Evolutionary conservation across 2,888 invertebrate species (phyloP), one percentile per base, ranked within the genome.

Genomic region (Nomada flava): DNA sequence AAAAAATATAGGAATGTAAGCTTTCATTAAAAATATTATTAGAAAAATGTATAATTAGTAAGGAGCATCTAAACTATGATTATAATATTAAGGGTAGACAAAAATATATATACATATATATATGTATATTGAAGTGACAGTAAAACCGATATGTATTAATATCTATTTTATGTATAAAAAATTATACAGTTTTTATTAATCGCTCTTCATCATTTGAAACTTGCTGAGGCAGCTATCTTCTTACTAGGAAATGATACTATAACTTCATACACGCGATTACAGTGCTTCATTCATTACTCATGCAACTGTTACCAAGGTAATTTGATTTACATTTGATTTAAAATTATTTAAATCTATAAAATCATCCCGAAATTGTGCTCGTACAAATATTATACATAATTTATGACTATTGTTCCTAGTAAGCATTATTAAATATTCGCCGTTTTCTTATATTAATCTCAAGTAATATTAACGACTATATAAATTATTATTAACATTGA

Each of bases 221-320:
- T 53, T 57, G n/a, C 42, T 72, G 57, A 13, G 20, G 88, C 72
- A 86, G 85, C 88, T 91, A 91, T 91, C 90, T 87, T 86, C 86
- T 89, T 89, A 91, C 89, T 91, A 91, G 92, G 92, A 91, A 92
- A 90, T 75, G 91, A 90, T 92, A 91, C 76, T 85, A 18, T 59
- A 72, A 60, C 20, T 42, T 29, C 59, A 36, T 69, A 60, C 55
- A 73, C 63, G 47, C 69, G n/a, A 50, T 71, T 65, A 36, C 9
- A 55, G 44, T 73, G 73, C 23, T 52, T 50, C 52, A 65, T 82
- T 76, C 53, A 50, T 47, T 72, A 52, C 11, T 7, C 11, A 3
- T 64, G 50, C 52, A 23, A 47, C 23, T 42, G 13, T 55, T 36
- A 65, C 13, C 26, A 53, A 44, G 20, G 18, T 18, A 7, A 53